These are phyloP conservation scores for Asbolus verrucosus DNA, from an alignment of 1,140 invertebrate species.

Conservation along the genomic window DNA sequence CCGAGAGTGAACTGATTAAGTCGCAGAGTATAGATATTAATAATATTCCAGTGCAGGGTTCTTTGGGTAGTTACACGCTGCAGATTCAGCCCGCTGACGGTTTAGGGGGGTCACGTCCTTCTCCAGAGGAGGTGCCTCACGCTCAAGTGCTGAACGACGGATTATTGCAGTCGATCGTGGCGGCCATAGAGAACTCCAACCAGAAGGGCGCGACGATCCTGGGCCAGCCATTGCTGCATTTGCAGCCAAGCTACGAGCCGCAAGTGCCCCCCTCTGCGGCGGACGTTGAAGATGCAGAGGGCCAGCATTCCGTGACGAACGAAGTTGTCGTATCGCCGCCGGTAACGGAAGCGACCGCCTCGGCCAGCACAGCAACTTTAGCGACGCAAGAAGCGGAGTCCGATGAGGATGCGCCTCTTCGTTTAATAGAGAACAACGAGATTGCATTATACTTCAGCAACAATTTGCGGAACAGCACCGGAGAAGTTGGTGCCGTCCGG, in stretches of 20 bases:
- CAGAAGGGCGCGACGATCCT: constrained; percentile 22
- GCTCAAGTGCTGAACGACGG: constrained; percentile 82
- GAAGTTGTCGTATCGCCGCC: constrained; percentile 54
- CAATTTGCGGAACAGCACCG: neutral
- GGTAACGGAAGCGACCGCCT: constrained; percentile 23
- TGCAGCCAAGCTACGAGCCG: constrained; percentile 47
- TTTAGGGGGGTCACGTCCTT: constrained; percentile 62
- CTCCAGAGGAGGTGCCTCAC: constrained; percentile 69
- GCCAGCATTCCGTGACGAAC: constrained; percentile 54
- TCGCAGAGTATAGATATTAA: constrained; percentile 64
- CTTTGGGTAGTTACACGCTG: constrained; percentile 75
- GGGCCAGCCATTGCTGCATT: constrained; percentile 47
- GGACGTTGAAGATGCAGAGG: constrained; percentile 47
- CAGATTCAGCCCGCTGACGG: constrained; percentile 78
- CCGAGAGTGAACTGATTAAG: constrained; percentile 61
- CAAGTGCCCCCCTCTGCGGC: no score
- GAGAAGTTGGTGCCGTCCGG: constrained; percentile 40
- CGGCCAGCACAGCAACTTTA: constrained; percentile 13
- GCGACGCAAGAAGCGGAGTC: constrained; percentile 35
- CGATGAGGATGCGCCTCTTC: constrained; percentile 49
- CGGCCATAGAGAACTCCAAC: constrained; percentile 76
- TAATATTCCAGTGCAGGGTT: constrained; percentile 73
- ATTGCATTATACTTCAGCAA: constrained; percentile 68
- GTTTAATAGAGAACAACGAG: constrained; percentile 68
- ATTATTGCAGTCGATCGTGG: constrained; percentile 81